Conservation (phyloP, 2,888 invertebrate species). For the Lycaena phlaeas region DNA sequence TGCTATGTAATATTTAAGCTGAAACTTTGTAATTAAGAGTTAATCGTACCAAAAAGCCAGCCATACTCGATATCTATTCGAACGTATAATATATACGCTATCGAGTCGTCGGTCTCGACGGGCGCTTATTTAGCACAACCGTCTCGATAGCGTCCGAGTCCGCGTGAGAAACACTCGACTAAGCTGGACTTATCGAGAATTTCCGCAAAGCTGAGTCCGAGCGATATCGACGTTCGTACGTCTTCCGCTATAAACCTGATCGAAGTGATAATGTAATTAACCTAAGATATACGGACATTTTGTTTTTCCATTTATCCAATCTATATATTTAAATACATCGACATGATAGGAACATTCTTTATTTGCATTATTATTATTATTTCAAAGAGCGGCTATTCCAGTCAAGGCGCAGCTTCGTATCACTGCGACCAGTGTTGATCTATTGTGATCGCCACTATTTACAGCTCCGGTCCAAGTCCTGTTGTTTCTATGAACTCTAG, state of each 20-base stretch:
- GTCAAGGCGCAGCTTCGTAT: too few relatives aligned
- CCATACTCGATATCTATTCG: not conserved
- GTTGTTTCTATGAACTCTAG: too few relatives aligned
- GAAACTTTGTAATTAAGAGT: too few relatives aligned
- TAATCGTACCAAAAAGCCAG: not conserved
- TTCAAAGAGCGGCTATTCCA: too few relatives aligned
- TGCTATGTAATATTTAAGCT: too few relatives aligned
- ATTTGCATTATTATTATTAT: too few relatives aligned
- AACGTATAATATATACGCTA: not conserved
- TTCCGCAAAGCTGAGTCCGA: conserved; percentile 14
- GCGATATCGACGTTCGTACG: conserved; percentile 11
- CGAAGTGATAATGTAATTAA: not conserved
- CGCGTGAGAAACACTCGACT: conserved; percentile 14
- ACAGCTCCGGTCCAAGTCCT: too few relatives aligned
- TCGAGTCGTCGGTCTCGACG: not conserved
- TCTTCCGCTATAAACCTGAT: conserved; percentile 1
- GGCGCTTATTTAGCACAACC: conserved; percentile 10
- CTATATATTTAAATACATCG: too few relatives aligned
- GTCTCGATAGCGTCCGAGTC: conserved; percentile 15
- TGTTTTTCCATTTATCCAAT: not conserved
- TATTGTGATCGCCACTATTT: too few relatives aligned
- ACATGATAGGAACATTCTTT: too few relatives aligned
- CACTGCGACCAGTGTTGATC: too few relatives aligned
- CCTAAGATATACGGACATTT: not conserved
- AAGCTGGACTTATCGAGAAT: conserved; percentile 16